phyloP scores from a whole-genome alignment of 2,888 invertebrate species.

The Epistrophe grossulariae region DNA sequence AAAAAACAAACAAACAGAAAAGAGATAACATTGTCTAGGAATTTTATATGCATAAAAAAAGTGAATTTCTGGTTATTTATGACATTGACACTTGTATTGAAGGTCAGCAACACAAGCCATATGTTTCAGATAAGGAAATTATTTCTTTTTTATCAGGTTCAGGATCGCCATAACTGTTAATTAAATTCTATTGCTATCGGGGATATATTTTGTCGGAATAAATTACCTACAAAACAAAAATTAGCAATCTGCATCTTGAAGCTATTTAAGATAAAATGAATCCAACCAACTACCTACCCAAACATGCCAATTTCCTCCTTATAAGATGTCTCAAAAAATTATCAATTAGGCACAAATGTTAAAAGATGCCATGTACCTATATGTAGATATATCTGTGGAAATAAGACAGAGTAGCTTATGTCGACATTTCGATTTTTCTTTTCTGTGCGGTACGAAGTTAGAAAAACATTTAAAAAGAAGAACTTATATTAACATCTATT shows the following conservation, averaged over 20 bases:
- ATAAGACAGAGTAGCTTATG: no score
- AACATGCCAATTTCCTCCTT: no score
- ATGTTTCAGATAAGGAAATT: background rate
- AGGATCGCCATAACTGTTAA: background rate
- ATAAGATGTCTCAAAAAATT: no score
- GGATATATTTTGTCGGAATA: background rate
- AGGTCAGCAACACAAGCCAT: slow-evolving; percentile 11
- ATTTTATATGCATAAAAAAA: background rate
- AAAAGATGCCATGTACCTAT: no score
- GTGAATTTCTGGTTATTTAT: background rate
- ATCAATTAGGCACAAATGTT: no score
- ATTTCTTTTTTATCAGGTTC: background rate
- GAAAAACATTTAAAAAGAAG: no score
- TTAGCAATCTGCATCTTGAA: background rate
- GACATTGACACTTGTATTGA: slow-evolving; percentile 8
- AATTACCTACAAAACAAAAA: background rate
- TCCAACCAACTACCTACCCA: no score
- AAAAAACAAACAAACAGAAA: background rate
- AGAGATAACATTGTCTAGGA: slow-evolving; percentile 12
- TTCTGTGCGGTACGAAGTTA: no score
- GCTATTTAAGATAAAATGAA: no score
- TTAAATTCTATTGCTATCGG: background rate
- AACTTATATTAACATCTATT: no score
- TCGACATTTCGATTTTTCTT: no score
- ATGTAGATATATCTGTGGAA: no score